Base-by-base conservation (phyloP, 2,888 invertebrate species). In the Melieria omissa region DNA sequence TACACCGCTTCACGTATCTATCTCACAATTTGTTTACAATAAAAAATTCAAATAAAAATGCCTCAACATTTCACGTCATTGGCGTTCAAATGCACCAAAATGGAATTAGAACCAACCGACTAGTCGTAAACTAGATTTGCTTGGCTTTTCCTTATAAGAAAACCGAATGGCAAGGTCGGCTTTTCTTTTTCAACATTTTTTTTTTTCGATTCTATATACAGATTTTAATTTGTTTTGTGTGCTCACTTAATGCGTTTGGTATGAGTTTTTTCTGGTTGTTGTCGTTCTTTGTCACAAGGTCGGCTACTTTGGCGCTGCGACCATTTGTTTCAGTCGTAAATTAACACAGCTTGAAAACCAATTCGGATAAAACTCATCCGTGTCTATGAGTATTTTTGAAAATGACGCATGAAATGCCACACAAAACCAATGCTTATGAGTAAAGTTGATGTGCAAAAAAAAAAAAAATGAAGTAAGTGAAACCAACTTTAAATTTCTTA, bases 311-410 rank as follows among this genome's bases (percentile, higher is more conserved):
- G 6, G 29, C 6, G 10, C 29, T 16, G 45, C 45, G 4, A n/a
- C n/a, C 62, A 5, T 62, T 62, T 62, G 63, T 63, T 63, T 16
- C 10, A 49, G 46, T 62, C 63, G 46, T 63, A 63, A 63, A 47
- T 62, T 62, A 45, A 1, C n/a, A 29, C 42, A 62, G 16, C 45
- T 46, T 62, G 16, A 7, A 63, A 63, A 63, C 46, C 46, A 47
- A 47, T 10, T 49, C 49, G 47, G 63, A 63, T 63, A 63, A 49
- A 42, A 60, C 8, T 9, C 14, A 12, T 60, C 1, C 9, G 45
- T 14, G 6, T 60, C 4, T 12, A 60, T 44, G 14, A 8, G 44
- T 42, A 4, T 16, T 44, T 60, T 60, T n/a, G n/a, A 45, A 60
- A 60, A 45, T 60, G 60, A 60, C 60, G 44, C 60, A 29, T 29